Evolutionary conservation across 2,797 vertebrate genomes (phyloP), one percentile per base, ranked within the genome.

Genomic region (Microctenopoma lineatum): DNA sequence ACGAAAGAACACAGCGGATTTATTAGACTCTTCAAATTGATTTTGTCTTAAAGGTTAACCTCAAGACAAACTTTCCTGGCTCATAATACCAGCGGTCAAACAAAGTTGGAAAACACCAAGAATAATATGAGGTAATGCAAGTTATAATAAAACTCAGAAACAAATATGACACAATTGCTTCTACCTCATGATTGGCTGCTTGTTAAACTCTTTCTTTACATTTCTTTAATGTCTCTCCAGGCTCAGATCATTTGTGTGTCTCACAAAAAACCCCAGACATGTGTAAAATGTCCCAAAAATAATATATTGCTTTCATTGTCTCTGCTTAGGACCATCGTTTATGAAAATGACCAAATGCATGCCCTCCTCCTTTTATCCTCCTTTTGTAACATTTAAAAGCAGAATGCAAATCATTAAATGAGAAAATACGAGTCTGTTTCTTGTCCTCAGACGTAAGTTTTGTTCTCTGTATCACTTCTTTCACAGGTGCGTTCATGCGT

Each of bases 21-120:
- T 38, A 41, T 48, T 65, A 18, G 15, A 27, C 42, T 50, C 41
- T 21, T 61, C 7, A 71, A 14, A 71, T 14, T 26, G 15, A 70
- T 77, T 26, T 62, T 7, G 48, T 65, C 39, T 65, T 59, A 69
- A 86, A 85, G 70, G 73, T 79, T 64, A 71, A 38, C 8, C 10
- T 67, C 21, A 25, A 14, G 29, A 42, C 42, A 68, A 38, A 54
- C 53, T 61, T 59, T 60, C 51, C 32, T 55, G 18, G 11, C 13
- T 59, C 15, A 12, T 10, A 25, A 18, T 13, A 27, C 1, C 16
- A 0, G 3, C 4, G 14, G 50, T 12, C 15, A 50, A 47, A 62
- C 21, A 32, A 36, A 59, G 21, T n/a, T 11, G 27, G 36, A 50
- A 55, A 36, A 54, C 8, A 53, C 57, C 4, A 50, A 44, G 26